These are phyloP conservation scores for Osmerus mordax DNA, from an alignment of 2,113 vertebrate genomes.

Conservation along the genomic window DNA sequence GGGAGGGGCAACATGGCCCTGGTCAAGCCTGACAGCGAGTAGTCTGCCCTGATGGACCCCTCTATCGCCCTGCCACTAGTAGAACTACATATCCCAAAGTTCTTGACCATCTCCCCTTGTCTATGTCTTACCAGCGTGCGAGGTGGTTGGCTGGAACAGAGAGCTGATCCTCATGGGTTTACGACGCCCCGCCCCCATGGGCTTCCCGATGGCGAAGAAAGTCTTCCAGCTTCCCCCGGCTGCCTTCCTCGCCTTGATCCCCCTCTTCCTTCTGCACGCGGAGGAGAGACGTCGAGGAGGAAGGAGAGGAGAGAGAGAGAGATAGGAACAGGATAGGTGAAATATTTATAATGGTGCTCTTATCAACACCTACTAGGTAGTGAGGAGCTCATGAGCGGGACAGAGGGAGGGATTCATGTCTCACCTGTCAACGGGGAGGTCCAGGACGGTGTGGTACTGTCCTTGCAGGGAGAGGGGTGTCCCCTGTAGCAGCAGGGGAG, in stretches of 20 bases:
- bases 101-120: background rate
- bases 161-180: slow-evolving; percentile 64
- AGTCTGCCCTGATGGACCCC: too few relatives aligned
- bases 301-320: background rate
- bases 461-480: slow-evolving; percentile 34
- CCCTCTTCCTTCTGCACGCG: slow-evolving; percentile 61
- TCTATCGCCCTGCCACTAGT: too few relatives aligned
- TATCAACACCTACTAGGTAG: background rate
- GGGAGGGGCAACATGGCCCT: too few relatives aligned
- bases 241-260: slow-evolving; percentile 66
- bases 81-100: too few relatives aligned
- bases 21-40: too few relatives aligned
- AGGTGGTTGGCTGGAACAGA: slow-evolving; percentile 55
- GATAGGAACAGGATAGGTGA: too few relatives aligned
- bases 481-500: slow-evolving; percentile 54
- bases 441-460: slow-evolving; percentile 55
- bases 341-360: too few relatives aligned
- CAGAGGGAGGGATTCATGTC: background rate
- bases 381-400: background rate
- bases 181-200: slow-evolving; percentile 63
- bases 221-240: slow-evolving; percentile 78
- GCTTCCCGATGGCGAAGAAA: slow-evolving; percentile 77
- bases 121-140: slow-evolving; percentile 47
- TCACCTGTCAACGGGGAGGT: slow-evolving; percentile 55
- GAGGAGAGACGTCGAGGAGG: background rate